A percentile compares a stretch with the other conserved stretches of the same genome.
Evolutionary conservation across 2,113 vertebrate genomes (phyloP).

Genomic region (Meleagris gallopavo): DNA sequence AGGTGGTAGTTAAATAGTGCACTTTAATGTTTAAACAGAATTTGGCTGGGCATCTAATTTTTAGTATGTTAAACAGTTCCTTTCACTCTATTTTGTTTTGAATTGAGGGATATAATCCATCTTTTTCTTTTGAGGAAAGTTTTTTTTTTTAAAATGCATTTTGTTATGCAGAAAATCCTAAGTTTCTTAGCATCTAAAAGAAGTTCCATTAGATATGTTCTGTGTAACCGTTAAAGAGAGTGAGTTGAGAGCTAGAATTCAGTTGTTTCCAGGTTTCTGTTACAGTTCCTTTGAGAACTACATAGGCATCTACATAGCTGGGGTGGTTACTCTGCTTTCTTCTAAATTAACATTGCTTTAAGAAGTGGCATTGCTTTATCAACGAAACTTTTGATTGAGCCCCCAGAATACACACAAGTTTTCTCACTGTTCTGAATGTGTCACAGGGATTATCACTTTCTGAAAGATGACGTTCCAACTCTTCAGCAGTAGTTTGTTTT

Average conservation of each 20-base stretch:
- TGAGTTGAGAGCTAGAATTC: not conserved
- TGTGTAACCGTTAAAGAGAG: not conserved
- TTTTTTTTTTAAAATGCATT: not conserved
- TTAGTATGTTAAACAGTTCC: not conserved
- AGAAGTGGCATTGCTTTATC: not conserved
- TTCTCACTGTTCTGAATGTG: not conserved
- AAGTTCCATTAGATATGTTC: not conserved
- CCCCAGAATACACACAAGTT: not conserved
- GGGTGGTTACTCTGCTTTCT: not conserved
- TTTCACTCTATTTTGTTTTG: conserved; percentile 40
- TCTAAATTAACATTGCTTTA: not conserved
- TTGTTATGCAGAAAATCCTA: not conserved
- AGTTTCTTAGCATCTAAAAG: not conserved
- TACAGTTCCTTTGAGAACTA: not conserved
- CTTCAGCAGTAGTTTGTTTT: not conserved
- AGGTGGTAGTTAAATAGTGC: conserved; percentile 41
- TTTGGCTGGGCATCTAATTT: conserved; percentile 13
- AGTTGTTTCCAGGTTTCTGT: not conserved
- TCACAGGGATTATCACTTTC: not conserved
- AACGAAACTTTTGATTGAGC: not conserved
- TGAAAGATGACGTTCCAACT: not conserved
- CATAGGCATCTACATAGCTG: not conserved
- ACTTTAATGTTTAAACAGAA: conserved; percentile 49
- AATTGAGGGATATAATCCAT: not conserved
- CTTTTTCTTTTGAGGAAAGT: not conserved